Evolutionary conservation across 2,797 vertebrate genomes (phyloP).

Genomic region (Gorsachius magnificus): DNA sequence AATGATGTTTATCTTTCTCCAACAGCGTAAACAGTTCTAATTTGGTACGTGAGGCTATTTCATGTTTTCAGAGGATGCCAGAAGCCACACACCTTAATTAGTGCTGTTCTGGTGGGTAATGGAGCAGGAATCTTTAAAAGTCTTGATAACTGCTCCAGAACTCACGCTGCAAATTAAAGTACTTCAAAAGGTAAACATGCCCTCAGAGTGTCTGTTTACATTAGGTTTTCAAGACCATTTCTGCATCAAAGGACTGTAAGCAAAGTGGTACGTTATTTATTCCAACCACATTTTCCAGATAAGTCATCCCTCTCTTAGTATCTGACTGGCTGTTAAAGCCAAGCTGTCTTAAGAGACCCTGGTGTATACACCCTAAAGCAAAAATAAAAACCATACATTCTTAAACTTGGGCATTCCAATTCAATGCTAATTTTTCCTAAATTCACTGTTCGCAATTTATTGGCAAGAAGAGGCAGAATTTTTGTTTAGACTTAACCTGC

Average conservation of each 20-base stretch:
- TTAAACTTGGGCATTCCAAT: background rate
- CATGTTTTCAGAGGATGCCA: background rate
- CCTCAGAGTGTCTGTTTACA: background rate
- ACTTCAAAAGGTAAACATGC: conserved; percentile 1
- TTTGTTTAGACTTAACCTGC: background rate
- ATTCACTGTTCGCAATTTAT: background rate
- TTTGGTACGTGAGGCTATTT: accelerated
- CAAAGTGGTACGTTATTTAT: conserved; percentile 19
- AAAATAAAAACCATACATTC: background rate
- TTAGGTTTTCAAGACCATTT: background rate
- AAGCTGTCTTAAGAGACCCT: background rate
- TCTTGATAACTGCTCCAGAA: background rate
- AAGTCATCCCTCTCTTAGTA: background rate
- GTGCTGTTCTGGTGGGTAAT: background rate
- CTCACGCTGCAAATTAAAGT: background rate
- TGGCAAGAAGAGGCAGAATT: background rate
- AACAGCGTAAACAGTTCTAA: background rate
- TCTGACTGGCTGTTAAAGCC: background rate
- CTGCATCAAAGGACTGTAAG: conserved; percentile 15
- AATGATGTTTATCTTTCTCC: background rate
- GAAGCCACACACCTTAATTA: background rate
- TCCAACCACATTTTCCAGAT: conserved; percentile 17
- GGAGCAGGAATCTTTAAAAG: background rate
- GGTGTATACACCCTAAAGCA: background rate
- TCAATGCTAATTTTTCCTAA: background rate